Evolutionary conservation across 2,888 invertebrate species (phyloP), one percentile per base, ranked within the genome.

Genomic region (Patella pellucida): DNA sequence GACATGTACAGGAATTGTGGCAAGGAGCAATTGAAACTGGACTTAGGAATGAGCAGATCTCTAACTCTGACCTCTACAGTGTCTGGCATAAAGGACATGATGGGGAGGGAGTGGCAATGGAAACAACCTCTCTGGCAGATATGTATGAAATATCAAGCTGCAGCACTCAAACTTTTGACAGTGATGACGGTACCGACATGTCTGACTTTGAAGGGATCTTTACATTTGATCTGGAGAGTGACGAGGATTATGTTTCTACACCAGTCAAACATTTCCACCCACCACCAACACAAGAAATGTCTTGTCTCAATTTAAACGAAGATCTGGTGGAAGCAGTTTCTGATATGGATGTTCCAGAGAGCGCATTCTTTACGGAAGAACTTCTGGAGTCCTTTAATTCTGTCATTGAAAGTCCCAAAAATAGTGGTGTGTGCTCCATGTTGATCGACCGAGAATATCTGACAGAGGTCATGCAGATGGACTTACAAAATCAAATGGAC

Each of bases 321-420:
- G 69, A 50, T 11, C 16, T 67, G 23, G 15, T 31, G 14, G 74
- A 74, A 62, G 19, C 62, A 14, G 19, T 23, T 19, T 62, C 11
- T 19, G 62, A 14, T 3, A 11, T 62, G 11, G 62, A 62, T 23
- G 62, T 62, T 12, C 62, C 62, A n/a, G 74, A 74, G 71, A 70
- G 70, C 67, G 70, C 74, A 62, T 74, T 70, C 67, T 74, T 74
- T 70, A 70, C 74, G 23, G 56, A 70, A 54, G 74, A 74, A 67
- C 74, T 74, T 23, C 51, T 74, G 31, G 71, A 71, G 23, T 71
- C 71, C 15, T 74, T 74, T 51, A 70, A 71, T 67, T 71, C 74
- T 54, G 74, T 74, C n/a, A 71, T 70, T 11, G 74, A 74, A 14
- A 62, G 71, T 62, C 71, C 74, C 27, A 67, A 71, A n/a, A 69